Evolutionary conservation across 2,113 vertebrate species (phyloP).

Genomic region (Antigone vipio): DNA sequence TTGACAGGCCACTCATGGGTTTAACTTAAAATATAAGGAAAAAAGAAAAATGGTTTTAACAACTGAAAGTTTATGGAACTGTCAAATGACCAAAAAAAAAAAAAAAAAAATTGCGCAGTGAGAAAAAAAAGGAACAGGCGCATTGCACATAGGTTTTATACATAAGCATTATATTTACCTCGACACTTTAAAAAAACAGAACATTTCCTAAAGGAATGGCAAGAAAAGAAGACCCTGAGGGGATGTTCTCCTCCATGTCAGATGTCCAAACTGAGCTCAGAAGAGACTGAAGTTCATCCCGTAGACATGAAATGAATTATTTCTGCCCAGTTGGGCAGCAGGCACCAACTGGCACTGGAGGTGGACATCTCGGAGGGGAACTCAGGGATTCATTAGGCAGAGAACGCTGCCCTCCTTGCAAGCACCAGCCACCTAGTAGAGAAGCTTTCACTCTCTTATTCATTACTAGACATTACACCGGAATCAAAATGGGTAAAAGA

Average conservation of each 20-base stretch:
- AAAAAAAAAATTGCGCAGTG: background rate
- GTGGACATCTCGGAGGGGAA: fast-evolving
- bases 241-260: background rate
- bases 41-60: constrained; percentile 18
- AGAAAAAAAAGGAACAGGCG: fast-evolving
- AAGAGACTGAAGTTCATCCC: background rate
- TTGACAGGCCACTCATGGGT: constrained; percentile 54
- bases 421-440: background rate
- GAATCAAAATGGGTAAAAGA: background rate
- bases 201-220: background rate
- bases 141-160: background rate
- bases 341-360: background rate
- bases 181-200: background rate
- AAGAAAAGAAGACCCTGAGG: background rate
- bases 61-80: background rate
- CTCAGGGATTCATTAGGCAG: background rate
- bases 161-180: background rate
- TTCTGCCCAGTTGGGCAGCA: background rate
- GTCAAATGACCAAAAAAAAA: background rate
- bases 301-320: background rate
- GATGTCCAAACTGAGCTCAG: background rate
- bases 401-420: background rate
- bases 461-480: background rate
- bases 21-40: constrained; percentile 25
- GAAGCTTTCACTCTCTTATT: background rate